Evolutionary conservation across 2,888 invertebrate species (phyloP), one percentile per base, ranked within the genome.

Genomic region (Tribolium freemani): DNA sequence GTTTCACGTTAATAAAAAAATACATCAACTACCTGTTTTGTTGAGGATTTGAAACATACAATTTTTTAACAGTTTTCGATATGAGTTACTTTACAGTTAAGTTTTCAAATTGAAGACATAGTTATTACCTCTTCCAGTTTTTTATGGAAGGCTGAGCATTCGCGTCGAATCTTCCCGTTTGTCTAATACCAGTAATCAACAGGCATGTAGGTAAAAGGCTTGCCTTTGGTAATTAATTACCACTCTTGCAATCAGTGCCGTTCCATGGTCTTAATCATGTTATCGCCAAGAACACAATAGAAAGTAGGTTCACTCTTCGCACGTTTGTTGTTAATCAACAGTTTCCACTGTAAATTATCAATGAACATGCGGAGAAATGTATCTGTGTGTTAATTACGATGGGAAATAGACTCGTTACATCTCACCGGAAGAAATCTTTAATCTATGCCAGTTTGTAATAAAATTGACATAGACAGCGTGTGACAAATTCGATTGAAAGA

Each of bases 221-320:
- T 54, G 8, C 6, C 20, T 11, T 16, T 21, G 21, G 8, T 44
- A 64, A 64, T 64, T 53, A 64, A 64, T 64, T 64, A 64, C 16
- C 53, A 64, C 51, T 44, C 38, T 48, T 31, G 50, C 16, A 51
- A 50, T 50, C 38, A 8, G 38, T 38, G 44, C 58, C 20, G 13
- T 10, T 20, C 63, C 26, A 63, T 20, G 20, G 13, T 38, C 16
- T 13, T 51, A 64, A 64, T 64, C 44, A 26, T 45, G 45, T 64
- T 54, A 64, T 54, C 54, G 11, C 44, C 11, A 26, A 50, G 44
- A 54, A 51, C 10, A 64, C 64, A 64, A 64, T 53, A 64, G 64
- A 64, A 64, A 64, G 64, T 64, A 45, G 64, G 64, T 54, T 64
- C 64, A 6, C 11, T 64, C 38, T 64, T 64, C 64, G 64, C 64